These are phyloP conservation scores for Trichonephila inaurata DNA, from an alignment of 1,140 invertebrate genomes.

Conservation along the genomic window DNA sequence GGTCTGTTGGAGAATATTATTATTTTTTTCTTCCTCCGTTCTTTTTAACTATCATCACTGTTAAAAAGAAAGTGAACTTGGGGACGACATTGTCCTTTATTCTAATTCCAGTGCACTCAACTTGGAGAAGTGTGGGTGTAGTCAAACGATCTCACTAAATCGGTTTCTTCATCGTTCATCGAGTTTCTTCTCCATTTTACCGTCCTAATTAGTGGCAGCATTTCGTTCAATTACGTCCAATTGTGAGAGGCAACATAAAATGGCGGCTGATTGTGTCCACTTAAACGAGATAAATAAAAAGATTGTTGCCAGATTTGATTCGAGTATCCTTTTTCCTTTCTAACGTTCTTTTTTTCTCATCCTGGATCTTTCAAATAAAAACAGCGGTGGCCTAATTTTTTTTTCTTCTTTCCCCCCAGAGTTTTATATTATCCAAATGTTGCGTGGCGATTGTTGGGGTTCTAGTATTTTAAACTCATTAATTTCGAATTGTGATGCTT, in stretches of 20 bases:
- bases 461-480: too few species aligned
- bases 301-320: conserved; percentile 69
- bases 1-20: not conserved
- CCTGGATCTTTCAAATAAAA: too few species aligned
- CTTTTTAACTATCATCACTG: not conserved
- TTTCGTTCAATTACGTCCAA: conserved; percentile 60
- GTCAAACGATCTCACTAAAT: not conserved
- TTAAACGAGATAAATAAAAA: conserved; percentile 40
- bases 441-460: too few species aligned
- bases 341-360: not conserved
- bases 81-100: not conserved
- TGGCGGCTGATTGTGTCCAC: conserved; percentile 44
- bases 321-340: conserved; percentile 13
- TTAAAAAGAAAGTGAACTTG: conserved; percentile 9
- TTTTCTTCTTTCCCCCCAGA: too few species aligned
- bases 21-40: not conserved
- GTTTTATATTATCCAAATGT: too few species aligned
- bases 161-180: not conserved
- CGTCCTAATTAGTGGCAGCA: conserved; percentile 54
- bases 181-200: not conserved
- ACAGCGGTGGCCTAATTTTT: too few species aligned
- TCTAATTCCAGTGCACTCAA: conserved; percentile 4
- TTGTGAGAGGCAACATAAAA: conserved; percentile 35
- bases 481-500: too few species aligned
- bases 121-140: not conserved